Evolutionary conservation across 1,140 invertebrate species (phyloP), one percentile per base, ranked within the genome.

Genomic region (Linepithema humile): DNA sequence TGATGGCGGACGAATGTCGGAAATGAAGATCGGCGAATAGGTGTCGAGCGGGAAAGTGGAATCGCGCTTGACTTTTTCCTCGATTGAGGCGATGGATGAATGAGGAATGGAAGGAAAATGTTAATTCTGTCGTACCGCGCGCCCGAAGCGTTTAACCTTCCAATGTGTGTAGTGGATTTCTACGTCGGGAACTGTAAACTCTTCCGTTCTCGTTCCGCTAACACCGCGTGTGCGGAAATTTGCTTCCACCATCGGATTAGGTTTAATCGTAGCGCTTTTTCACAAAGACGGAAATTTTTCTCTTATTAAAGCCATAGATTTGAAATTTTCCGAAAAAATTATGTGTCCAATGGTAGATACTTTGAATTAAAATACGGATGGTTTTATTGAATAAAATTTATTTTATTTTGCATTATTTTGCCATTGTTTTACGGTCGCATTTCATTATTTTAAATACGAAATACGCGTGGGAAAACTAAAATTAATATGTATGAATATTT

Each of bases 401-500:
- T 38, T 40, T n/a, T 40, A 53, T 2, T 40, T n/a, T 26, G 20
- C 3, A 2, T 26, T 26, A 17, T 20, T 77, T 55, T 15, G 43
- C 43, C 20, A n/a, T 73, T 59, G 7, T 59, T 32, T 12, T 29
- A 0, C 45, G 15, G 62, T 50, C 9, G 12, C 4, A n/a, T n/a
- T 53, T 50, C 23, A 53, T 78, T 78, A 55, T 80, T 57, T 70
- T 17, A 55, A 20, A 40, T 17, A n/a, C n/a, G 20, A 38, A 55
- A 55, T 70, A 80, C 32, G 26, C 17, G 23, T 23, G 62, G 38
- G 23, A 65, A 77, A 29, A 26, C 17, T 1, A 4, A 70, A 70
- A 80, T 77, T 77, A 70, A 57, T 70, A 40, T 17, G 23, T 20
- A 20, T 32, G 73, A 64, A 69, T 80, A 80, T 80, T 80, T 69